A percentile compares a stretch with the other conserved stretches of the same genome.
These are phyloP conservation scores for Amia ocellicauda DNA, from an alignment of 2,113 vertebrate genomes.

Conservation along the genomic window DNA sequence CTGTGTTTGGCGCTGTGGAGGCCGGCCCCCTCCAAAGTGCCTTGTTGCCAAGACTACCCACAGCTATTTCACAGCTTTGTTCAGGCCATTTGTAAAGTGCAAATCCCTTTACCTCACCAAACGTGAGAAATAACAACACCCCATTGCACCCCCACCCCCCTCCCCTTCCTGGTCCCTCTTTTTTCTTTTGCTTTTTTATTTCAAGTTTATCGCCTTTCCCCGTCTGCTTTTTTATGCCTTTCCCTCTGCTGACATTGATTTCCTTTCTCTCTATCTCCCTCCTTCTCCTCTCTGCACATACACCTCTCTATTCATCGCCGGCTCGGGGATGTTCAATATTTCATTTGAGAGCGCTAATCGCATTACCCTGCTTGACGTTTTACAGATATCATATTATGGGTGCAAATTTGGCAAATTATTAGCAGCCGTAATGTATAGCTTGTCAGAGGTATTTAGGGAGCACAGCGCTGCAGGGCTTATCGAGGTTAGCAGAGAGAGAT, in stretches of 20 bases:
- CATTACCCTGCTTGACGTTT: conserved; percentile 85
- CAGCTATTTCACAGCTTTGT: conserved; percentile 66
- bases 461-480: conserved; percentile 81
- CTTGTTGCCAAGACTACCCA: conserved; percentile 61
- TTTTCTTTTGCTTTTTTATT: conserved; percentile 47
- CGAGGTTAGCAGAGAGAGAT: conserved; percentile 72
- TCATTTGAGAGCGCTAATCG: conserved; percentile 85
- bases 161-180: conserved; percentile 31
- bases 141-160: conserved; percentile 54
- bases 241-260: conserved; percentile 67
- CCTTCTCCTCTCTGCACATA: conserved; percentile 15
- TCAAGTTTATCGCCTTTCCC: conserved; percentile 74
- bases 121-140: conserved; percentile 42
- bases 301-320: conserved; percentile 69
- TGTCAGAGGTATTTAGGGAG: conserved; percentile 79
- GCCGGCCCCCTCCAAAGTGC: conserved; percentile 32
- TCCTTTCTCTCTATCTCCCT: conserved; percentile 73
- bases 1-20: conserved; percentile 40
- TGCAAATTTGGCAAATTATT: conserved; percentile 87
- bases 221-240: conserved; percentile 63
- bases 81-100: conserved; percentile 33
- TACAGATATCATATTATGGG: conserved; percentile 88
- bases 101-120: conserved; percentile 34
- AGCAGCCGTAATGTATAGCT: conserved; percentile 83
- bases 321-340: conserved; percentile 85